Percentiles rank a stretch among this genome's conserved stretches.
phyloP scores from a whole-genome alignment of 1,140 invertebrate genomes.

The Drosophila insularis region DNA sequence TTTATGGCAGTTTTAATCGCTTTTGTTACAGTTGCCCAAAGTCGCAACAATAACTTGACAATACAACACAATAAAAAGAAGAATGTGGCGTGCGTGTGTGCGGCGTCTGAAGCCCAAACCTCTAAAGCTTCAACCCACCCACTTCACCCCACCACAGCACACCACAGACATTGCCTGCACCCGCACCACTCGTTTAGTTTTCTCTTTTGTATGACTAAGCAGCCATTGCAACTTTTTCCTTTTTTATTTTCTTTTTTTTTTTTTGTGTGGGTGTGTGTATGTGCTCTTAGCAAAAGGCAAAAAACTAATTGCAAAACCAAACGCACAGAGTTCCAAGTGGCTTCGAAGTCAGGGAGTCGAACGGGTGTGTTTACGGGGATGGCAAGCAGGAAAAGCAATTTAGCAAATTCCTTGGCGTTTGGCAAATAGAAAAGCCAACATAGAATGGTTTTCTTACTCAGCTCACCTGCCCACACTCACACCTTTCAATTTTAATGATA shows the following conservation, averaged over 20 bases:
- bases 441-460: constrained; percentile 33
- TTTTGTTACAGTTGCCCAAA: constrained; percentile 77
- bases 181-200: constrained; percentile 6
- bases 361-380: constrained; percentile 25
- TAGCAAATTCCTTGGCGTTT: constrained; percentile 78
- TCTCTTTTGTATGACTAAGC: constrained; percentile 45
- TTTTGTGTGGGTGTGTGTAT: not conserved
- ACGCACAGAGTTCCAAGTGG: constrained; percentile 57
- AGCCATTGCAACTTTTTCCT: constrained; percentile 69
- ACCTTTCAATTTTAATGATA: constrained; percentile 80
- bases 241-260: not conserved
- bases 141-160: not conserved
- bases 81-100: constrained; percentile 53
- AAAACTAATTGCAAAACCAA: constrained; percentile 79
- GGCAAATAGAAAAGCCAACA: constrained; percentile 74
- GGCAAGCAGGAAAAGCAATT: constrained; percentile 72
- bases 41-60: constrained; percentile 77
- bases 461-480: not conserved
- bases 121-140: not conserved
- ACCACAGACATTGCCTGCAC: not conserved
- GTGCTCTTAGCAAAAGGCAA: constrained; percentile 47
- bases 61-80: constrained; percentile 56
- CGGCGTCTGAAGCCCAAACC: not conserved
- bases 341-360: constrained; percentile 14
- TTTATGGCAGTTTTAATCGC: constrained; percentile 81